Evolutionary conservation across 2,888 invertebrate genomes (phyloP), one percentile per base, ranked within the genome.

Genomic region (Acanthoscelides obtectus): DNA sequence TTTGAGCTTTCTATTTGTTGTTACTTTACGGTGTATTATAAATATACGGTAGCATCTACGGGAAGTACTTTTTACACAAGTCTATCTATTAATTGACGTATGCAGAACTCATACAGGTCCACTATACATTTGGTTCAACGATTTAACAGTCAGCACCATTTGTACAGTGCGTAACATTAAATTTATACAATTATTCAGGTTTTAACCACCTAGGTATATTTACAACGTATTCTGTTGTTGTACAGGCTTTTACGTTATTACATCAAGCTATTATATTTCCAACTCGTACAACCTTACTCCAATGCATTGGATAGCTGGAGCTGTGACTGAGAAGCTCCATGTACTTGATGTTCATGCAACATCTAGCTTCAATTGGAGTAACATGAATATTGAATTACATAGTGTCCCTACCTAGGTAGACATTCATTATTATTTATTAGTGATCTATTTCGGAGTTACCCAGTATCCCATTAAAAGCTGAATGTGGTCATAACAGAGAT

Each of bases 21-120:
- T 65, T 67, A 70, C 25, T 22, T 22, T 27, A 63, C 63, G 21
- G 64, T 71, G 67, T 25, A 68, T 4, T 67, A 64, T 45, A 65
- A 68, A 67, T 67, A 67, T 68, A 22, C 66, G 64, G 71, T 65
- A 68, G 64, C 20, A 22, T 64, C 65, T 66, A 25, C n/a, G 21
- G 27, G 66, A 45, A 70, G 12, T 71, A 65, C 25, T 20, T 70
- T 45, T 45, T 45, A 45, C 45, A 45, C 17, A 45, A 45, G 1
- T 71, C 75, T 77, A 76, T 63, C 75, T 76, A 76, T 75, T 78
- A 78, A 78, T 78, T 78, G 78, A 78, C 78, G 74, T 72, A 75
- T 75, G 77, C 77, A 77, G 76, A 76, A 74, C 75, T 72, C 73
- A 66, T 22, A 66, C 12, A 66, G 66, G 19, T 66, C 8, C 22